Conservation (phyloP, 2,888 invertebrate genomes). For the Scaptomyza flava region DNA sequence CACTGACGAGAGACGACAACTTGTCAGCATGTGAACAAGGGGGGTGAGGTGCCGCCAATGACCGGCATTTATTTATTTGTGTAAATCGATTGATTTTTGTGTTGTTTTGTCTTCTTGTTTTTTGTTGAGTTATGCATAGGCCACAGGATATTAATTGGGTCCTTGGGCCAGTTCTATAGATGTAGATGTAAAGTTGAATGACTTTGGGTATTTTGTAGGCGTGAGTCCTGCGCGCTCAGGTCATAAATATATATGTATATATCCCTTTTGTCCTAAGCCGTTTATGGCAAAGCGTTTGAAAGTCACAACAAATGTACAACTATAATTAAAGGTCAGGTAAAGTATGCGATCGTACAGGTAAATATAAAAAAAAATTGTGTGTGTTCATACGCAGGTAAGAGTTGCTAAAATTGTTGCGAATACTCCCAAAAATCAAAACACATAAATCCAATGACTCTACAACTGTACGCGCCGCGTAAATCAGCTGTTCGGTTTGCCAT, state of each 20-base stretch:
- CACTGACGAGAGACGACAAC: conserved; percentile 57
- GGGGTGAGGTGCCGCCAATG: conserved; percentile 43
- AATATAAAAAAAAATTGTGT: conserved; percentile 28
- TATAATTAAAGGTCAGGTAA: conserved; percentile 34
- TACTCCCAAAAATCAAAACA: conserved; percentile 3
- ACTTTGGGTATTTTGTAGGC: conserved; percentile 36
- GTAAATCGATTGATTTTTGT: conserved; percentile 54
- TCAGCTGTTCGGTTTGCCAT: conserved; percentile 72
- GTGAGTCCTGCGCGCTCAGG: conserved; percentile 45
- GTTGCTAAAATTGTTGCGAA: conserved; percentile 15
- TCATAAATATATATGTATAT: conserved; percentile 6
- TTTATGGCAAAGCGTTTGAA: conserved; percentile 69
- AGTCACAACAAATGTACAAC: conserved; percentile 59
- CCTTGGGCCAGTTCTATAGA: conserved; percentile 15
- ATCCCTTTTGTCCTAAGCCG: conserved; percentile 50
- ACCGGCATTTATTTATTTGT: conserved; percentile 69
- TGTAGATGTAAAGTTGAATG: conserved; percentile 40
- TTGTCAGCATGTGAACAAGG: conserved; percentile 19
- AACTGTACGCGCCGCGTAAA: conserved; percentile 56
- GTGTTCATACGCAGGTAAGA: conserved; percentile 20
- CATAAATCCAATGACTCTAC: conserved; percentile 31
- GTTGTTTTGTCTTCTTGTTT: neutral
- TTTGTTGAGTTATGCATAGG: neutral
- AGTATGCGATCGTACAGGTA: conserved; percentile 44
- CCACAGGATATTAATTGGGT: conserved; percentile 17